Evolutionary conservation across 1,140 invertebrate species (phyloP).

Genomic region (Dendroctonus valens): DNA sequence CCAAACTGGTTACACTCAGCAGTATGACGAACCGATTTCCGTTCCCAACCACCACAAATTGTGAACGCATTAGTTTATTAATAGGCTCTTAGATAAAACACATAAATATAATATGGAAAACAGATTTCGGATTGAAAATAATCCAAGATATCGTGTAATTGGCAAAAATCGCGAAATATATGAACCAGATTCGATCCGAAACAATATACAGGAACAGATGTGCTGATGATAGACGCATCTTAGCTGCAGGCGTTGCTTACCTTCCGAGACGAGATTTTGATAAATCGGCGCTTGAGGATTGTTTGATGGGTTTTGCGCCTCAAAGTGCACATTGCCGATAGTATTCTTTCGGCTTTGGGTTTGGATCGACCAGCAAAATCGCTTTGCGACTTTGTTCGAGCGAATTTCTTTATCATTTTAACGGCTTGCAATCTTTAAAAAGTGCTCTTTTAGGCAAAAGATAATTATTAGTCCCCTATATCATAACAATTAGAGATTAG

Average conservation of each 20-base stretch:
- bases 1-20: no score
- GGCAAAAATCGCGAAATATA: constrained; percentile 17
- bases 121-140: constrained; percentile 3
- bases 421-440: no score
- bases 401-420: constrained; percentile 7
- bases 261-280: neutral
- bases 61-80: neutral
- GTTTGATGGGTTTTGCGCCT: constrained; percentile 1
- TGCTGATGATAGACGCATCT: neutral
- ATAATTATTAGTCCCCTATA: no score
- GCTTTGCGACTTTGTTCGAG: neutral
- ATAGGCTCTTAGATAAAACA: neutral
- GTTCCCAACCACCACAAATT: no score
- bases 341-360: neutral
- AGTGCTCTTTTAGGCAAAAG: no score
- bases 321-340: constrained; percentile 6
- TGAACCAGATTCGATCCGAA: constrained; percentile 7
- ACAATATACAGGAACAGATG: constrained; percentile 8
- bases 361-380: neutral
- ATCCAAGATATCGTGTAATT: constrained; percentile 4
- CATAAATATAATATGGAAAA: constrained; percentile 2
- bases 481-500: no score
- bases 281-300: neutral
- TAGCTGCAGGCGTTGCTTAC: neutral
- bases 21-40: no score